Percentiles rank a stretch among this genome's conserved stretches.
phyloP scores from a whole-genome alignment of 2,797 vertebrate species.

The Anabacerthia variegaticeps region DNA sequence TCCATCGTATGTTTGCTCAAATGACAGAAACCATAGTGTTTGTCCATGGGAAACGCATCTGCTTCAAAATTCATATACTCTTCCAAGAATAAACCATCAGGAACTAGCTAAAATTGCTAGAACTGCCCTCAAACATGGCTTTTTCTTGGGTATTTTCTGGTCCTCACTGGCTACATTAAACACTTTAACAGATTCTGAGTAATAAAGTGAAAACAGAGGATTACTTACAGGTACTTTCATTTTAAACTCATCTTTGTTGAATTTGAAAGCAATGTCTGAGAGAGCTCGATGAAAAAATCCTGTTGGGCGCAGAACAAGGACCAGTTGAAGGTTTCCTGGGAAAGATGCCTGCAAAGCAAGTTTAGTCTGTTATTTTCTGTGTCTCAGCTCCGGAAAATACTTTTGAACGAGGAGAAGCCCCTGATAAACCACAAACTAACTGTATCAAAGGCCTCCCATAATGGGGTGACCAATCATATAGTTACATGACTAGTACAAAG shows the following conservation, averaged over 20 bases:
- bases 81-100: background rate
- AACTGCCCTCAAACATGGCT: background rate
- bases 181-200: background rate
- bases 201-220: background rate
- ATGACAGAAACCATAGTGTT: background rate
- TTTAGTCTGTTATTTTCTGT: background rate
- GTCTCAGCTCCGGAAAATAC: background rate
- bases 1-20: background rate
- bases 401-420: background rate
- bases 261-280: slow-evolving; percentile 91
- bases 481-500: background rate
- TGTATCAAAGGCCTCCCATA: background rate
- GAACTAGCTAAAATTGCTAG: background rate
- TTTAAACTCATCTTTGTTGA: slow-evolving; percentile 97
- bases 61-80: background rate
- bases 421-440: background rate
- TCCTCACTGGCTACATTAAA: background rate
- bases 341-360: slow-evolving; percentile 87
- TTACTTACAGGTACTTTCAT: slow-evolving; percentile 96
- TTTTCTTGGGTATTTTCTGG: background rate
- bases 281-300: slow-evolving; percentile 89
- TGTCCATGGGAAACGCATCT: background rate
- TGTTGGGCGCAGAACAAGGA: slow-evolving; percentile 92
- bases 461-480: background rate
- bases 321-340: slow-evolving; percentile 94